Percentiles rank a stretch among this genome's conserved stretches.
phyloP scores from a whole-genome alignment of 23 tunicate genomes.

The Halocynthia aurantium region DNA sequence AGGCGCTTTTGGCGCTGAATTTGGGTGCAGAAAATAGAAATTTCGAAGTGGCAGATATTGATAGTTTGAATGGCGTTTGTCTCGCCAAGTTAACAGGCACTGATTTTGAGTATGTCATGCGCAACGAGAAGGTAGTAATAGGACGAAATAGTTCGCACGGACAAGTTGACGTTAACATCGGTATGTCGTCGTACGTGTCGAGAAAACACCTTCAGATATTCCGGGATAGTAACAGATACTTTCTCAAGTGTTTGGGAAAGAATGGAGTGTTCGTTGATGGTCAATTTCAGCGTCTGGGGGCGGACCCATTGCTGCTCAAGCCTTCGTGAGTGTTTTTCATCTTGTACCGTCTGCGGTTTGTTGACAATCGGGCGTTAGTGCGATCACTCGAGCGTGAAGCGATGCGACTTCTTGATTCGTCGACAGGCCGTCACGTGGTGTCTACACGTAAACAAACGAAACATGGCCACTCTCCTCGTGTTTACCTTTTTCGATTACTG shows the following conservation, averaged over 20 bases:
- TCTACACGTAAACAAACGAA: constrained; percentile 84
- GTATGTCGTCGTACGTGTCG: constrained; percentile 65
- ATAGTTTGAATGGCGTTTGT: background rate
- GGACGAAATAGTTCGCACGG: constrained; percentile 84
- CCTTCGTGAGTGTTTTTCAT: constrained; percentile 46
- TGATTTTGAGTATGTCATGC: constrained; percentile 62
- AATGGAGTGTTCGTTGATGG: constrained; percentile 97
- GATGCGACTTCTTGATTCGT: too few species aligned
- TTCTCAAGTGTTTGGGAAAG: constrained; percentile 83
- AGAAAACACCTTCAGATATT: constrained; percentile 66
- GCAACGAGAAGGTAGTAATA: constrained; percentile 65
- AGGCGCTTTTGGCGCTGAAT: constrained; percentile 29
- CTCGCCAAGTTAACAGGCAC: constrained; percentile 68
- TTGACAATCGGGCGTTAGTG: constrained; percentile 81
- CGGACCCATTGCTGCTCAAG: constrained; percentile 54
- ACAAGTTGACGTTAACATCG: constrained; percentile 72
- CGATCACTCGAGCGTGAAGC: too few species aligned
- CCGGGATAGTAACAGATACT: constrained; percentile 42
- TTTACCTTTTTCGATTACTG: constrained; percentile 22
- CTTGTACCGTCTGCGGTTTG: constrained; percentile 23
- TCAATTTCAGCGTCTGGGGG: constrained; percentile 64
- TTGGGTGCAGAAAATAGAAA: constrained; percentile 4
- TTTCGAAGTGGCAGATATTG: background rate
- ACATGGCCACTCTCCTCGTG: constrained; percentile 61
- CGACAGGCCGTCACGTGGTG: too few species aligned